Percentiles rank a stretch among this genome's conserved stretches.
These are phyloP conservation scores for Hemiscyllium ocellatum DNA, from an alignment of 2,113 vertebrate genomes.

Conservation along the genomic window DNA sequence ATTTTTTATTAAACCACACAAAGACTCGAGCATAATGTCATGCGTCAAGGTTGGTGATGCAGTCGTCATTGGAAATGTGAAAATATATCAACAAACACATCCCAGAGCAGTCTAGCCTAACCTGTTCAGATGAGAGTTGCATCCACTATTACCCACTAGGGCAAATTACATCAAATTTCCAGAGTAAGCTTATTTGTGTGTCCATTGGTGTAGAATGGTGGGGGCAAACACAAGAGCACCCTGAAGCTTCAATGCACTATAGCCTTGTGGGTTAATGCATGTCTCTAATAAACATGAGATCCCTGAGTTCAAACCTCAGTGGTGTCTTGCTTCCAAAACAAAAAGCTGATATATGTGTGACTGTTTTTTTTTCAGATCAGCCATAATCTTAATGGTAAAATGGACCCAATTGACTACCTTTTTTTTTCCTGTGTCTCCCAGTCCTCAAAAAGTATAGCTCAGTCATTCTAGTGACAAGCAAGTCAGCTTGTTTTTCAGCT, in stretches of 20 bases:
- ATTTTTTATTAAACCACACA: neutral
- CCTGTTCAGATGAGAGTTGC: neutral
- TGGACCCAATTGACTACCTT: too few species aligned
- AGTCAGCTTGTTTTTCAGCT: neutral
- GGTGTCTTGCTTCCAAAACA: too few species aligned
- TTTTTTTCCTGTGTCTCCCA: neutral
- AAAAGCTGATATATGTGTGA: too few species aligned
- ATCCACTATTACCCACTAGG: neutral
- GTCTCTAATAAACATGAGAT: too few species aligned
- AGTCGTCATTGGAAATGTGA: neutral
- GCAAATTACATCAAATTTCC: neutral
- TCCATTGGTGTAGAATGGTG: neutral
- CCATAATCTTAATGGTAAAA: too few species aligned
- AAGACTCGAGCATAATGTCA: neutral
- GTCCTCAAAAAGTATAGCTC: neutral
- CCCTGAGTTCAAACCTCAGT: too few species aligned
- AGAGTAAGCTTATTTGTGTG: neutral
- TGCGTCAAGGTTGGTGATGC: neutral
- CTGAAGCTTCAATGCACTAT: neutral
- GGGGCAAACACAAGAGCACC: neutral
- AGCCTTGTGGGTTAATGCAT: too few species aligned
- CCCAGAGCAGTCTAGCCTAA: neutral
- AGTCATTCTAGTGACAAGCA: neutral
- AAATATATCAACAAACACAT: neutral
- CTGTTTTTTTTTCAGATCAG: too few species aligned